Percentiles rank a stretch among this genome's conserved stretches.
Conservation (phyloP, 2,797 vertebrate species). For the Ciconia nigra region DNA sequence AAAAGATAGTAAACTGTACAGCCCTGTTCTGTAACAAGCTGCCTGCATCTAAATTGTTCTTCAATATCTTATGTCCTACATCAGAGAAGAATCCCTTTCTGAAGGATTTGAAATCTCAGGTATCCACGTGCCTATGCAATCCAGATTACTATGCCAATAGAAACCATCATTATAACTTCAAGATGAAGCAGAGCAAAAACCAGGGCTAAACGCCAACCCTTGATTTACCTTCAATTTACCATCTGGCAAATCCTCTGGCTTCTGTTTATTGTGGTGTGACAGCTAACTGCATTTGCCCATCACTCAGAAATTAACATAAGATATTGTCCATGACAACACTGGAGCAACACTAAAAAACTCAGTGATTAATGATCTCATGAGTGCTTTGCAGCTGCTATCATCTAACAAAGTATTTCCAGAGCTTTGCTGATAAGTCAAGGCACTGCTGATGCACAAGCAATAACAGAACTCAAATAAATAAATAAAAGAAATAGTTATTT, state of each 20-base stretch:
- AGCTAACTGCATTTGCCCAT: not conserved
- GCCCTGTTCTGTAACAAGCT: not conserved
- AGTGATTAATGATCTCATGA: not conserved
- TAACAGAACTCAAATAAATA: not conserved
- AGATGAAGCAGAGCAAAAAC: not conserved
- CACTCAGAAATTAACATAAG: not conserved
- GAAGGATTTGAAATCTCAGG: not conserved
- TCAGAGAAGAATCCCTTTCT: not conserved
- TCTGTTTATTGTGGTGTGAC: not conserved
- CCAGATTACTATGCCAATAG: not conserved
- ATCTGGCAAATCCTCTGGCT: not conserved
- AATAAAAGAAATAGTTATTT: not conserved
- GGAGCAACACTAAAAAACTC: not conserved
- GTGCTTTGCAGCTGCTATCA: not conserved
- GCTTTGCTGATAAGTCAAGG: not conserved
- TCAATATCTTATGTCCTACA: not conserved
- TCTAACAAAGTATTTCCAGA: not conserved
- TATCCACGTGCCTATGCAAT: not conserved
- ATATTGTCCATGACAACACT: not conserved
- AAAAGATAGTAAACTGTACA: not conserved
- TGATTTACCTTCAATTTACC: conserved; percentile 16
- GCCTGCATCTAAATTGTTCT: not conserved
- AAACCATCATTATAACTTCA: not conserved
- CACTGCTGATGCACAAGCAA: not conserved
- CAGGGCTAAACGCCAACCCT: not conserved